Evolutionary conservation across 2,888 invertebrate genomes (phyloP), one percentile per base, ranked within the genome.

Genomic region (Sarcophaga carnaria): DNA sequence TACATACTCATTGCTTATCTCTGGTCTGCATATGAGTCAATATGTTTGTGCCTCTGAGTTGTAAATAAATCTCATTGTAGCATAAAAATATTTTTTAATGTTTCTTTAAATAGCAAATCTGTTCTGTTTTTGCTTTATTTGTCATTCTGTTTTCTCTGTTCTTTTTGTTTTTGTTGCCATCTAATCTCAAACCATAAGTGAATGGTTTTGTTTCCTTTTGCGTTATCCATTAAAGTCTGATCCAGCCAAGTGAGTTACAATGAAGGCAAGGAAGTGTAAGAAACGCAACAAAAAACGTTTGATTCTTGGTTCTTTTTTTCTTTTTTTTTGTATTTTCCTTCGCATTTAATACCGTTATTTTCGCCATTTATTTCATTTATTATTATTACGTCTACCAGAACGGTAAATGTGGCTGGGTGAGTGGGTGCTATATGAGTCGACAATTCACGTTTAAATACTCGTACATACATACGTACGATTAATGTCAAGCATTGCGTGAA

Each of bases 401-500:
- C 5, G 20, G 12, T 17, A 5, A 49, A 17, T 54, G 2, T 54
- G 12, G 54, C 66, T 12, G 66, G 27, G n/a, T 25, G 49, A 20
- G 70, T 76, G 67, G 64, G 64, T 72, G 49, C 76, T 84, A 84
- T 49, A 14, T 49, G 49, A 54, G 54, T 3, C 4, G 14, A 17
- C 14, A 54, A 54, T 54, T 54, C 17, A 0, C 54, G 1, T 54
- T 54, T 80, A 80, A 37, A 10, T 37, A 8, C 37, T 0, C 10
- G 8, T 37, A 37, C 37, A 2, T 37, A 37, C 8, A 0, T 37
- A 37, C 37, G 37, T 80, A 20, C 71, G 76, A 76, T 80, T 54
- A 54, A 54, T 87, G 79, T 84, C 84, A 87, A 87, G 79, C 83
- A 84, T 81, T 84, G 81, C 87, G 79, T 87, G 87, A 87, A 87